Evolutionary conservation across 2,888 invertebrate genomes (phyloP), one percentile per base, ranked within the genome.

Genomic region (Trilocha varians): DNA sequence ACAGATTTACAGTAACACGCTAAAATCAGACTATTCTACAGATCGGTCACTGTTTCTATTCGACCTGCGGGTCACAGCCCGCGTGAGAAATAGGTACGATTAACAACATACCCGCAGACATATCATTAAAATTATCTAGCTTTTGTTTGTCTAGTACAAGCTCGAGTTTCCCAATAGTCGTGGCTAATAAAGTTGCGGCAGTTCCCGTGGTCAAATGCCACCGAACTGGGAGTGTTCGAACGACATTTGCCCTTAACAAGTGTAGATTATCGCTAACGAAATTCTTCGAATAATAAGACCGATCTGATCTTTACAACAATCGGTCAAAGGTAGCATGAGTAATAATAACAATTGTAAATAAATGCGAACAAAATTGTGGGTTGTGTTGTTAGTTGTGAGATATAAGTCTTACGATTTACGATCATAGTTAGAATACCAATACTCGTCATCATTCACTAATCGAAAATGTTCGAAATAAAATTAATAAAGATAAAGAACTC

Each of bases 81-180:
- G 38, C 42, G 42, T 42, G 42, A 38, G 42, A 42, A 42, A 25
- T 42, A 42, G 25, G 34, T 16, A 42, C 38, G 42, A 38, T 42
- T 38, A 42, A 38, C 16, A 38, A 38, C 38, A 38, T 38, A 38
- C 35, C 25, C 42, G 38, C 38, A 38, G 38, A 38, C 38, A 38
- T 42, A 42, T 38, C 42, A 38, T 42, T 38, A 42, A 38, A 25
- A 38, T 42, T 42, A 42, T 42, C 42, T 42, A 42, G 38, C 38
- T 38, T 42, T 42, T 42, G 42, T 42, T 42, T 13, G 35, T 14
- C 18, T 14, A 34, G 38, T 42, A 25, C 38, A 38, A 38, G 38
- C 38, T 13, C 38, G 32, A 32, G 38, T 42, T 42, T 38, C 42
- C 35, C 38, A 35, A 42, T 34, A 42, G 32, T 42, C 42, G 42